Base-by-base conservation (phyloP, 1,140 invertebrate species). In the Linepithema humile region DNA sequence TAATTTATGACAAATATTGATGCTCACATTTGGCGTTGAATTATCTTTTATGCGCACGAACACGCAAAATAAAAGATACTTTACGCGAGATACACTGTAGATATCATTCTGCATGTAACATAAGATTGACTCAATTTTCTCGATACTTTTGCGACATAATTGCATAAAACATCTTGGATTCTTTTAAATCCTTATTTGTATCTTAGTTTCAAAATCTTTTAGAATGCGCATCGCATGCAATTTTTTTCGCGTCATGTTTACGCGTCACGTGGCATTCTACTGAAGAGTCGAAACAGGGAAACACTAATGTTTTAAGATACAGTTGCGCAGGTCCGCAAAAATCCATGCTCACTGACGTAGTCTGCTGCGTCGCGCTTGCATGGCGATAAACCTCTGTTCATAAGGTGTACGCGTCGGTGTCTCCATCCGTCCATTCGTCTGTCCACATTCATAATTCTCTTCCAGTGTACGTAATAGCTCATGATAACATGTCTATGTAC, bases 261-360 rank as follows among this genome's bases (percentile, higher is more conserved):
- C 9, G 20, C 23, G 23, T 78, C 10, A 69, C 15, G 59, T 32
- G 43, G 35, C 32, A 55, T 12, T 9, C 55, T 67, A 26, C 20
- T 26, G 64, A 55, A n/a, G 12, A 43, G 2, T 69, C 23, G 48
- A 40, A 80, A 26, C 35, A n/a, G n/a, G 32, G 32, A 65, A 26
- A 50, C 43, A 82, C 62, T 89, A 87, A 85, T 78, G 50, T 64
- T 67, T 43, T 43, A 84, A 87, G 88, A 88, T 92, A 82, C 84
- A 91, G 90, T 67, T 88, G 57, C 90, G 90, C 91, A 91, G 91
- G 88, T 89, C 92, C 80, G 87, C 90, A 86, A 92, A 91, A 88
- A 89, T 92, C 88, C 85, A 86, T 83, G 77, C 80, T 65, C 77
- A 70, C 69, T 89, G 80, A 86, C 59, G 75, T 82, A 62, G 72